Evolutionary conservation across 2,113 vertebrate species (phyloP), one percentile per base, ranked within the genome.

Genomic region (Stercorarius parasiticus): DNA sequence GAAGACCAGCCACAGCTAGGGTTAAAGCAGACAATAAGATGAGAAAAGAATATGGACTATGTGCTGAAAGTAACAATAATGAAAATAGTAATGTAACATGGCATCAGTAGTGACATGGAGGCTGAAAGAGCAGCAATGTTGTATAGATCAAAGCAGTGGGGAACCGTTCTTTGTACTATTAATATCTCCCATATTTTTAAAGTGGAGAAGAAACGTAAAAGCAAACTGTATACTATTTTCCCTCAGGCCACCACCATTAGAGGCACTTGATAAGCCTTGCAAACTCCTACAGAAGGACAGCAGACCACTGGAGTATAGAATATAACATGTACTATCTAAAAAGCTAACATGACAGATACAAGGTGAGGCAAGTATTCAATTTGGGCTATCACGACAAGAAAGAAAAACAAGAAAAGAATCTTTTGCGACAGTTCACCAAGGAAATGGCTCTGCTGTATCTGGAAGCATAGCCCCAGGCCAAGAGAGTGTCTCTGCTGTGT

Each of bases 271-370:
- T 95, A 86, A 96, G 96, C 82, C 61, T 90, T 42, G 73, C 38
- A 87, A 90, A 45, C 94, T 97, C 84, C 89, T 85, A 7, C 16
- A 13, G 78, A 56, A 88, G 93, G 92, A 91, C 93, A 90, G 90
- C 71, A 47, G 86, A 61, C 49, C 86, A 42, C 97, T 82, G 88
- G 88, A 96, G 96, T 82, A 82, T n/a, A 91, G 93, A 74, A 29
- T 4, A 83, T 58, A 94, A 67, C 83, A 65, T 21, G 77, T 50
- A 82, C 92, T 97, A 92, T 83, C 95, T 84, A 71, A 97, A 95
- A 96, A 97, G 91, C 88, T 74, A 93, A 96, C 93, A 87, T 90
- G 96, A 97, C 97, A 97, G 97, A 97, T 97, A 97, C 94, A 98
- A 96, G 95, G 90, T 62, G 90, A 93, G 95, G 97, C 94, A 94